Percentiles rank a stretch among this genome's conserved stretches.
Evolutionary conservation across 2,113 vertebrate species (phyloP).

Genomic region (Perca schrenkii): DNA sequence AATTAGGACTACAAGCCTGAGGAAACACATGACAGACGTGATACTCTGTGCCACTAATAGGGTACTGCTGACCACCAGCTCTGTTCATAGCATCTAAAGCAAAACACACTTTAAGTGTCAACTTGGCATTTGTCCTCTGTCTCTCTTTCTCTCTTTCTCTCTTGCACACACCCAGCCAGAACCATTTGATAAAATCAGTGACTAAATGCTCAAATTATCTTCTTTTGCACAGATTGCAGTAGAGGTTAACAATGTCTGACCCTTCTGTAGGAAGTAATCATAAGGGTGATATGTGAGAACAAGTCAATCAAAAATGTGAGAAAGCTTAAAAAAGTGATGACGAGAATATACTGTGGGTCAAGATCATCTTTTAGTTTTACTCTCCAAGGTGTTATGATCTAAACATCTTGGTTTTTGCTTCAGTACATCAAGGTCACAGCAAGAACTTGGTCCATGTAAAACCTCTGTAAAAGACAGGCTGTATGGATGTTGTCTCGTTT

Average conservation of each 20-base stretch:
- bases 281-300: conserved; percentile 27
- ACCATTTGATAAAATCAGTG: conserved; percentile 26
- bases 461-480: not conserved
- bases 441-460: not conserved
- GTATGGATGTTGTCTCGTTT: not conserved
- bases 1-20: conserved; percentile 54
- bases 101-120: conserved; percentile 28
- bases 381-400: not conserved
- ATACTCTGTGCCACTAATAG: conserved; percentile 41
- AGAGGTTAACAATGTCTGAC: conserved; percentile 40
- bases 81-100: conserved; percentile 6
- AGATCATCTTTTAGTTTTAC: not conserved
- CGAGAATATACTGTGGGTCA: not conserved
- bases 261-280: conserved; percentile 45
- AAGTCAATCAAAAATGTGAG: conserved; percentile 49
- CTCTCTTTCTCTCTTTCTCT: conserved; percentile 1
- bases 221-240: conserved; percentile 12
- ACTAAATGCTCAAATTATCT: conserved; percentile 40
- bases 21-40: conserved; percentile 28
- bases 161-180: not conserved
- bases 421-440: not conserved
- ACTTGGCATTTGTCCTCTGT: conserved; percentile 2
- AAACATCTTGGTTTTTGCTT: conserved; percentile 13
- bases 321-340: conserved; percentile 32
- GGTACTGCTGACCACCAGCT: conserved; percentile 33